Conservation (phyloP, 2,113 vertebrate species). For the Chamaea fasciata region DNA sequence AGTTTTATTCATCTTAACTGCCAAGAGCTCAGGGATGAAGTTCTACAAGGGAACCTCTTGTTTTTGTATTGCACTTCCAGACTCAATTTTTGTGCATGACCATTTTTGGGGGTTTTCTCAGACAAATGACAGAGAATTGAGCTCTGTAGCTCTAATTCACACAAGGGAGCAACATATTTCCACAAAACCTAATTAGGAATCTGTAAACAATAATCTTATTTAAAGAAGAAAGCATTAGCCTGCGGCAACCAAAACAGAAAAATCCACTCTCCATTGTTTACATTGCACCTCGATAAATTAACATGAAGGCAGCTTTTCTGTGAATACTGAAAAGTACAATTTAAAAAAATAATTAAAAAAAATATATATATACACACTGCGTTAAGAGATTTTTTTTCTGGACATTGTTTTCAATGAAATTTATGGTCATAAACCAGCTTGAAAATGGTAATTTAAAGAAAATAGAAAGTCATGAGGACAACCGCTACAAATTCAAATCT, state of each 20-base stretch:
- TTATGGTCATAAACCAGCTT: neutral
- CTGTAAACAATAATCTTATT: neutral
- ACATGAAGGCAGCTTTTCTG: neutral
- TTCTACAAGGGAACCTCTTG: neutral
- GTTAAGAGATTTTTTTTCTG: neutral
- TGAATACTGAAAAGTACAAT: neutral
- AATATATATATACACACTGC: fast-evolving
- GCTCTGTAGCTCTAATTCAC: neutral
- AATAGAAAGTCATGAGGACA: neutral
- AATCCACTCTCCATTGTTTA: neutral
- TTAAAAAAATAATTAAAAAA: neutral
- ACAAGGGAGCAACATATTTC: neutral
- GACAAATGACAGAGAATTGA: neutral
- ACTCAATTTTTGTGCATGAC: neutral
- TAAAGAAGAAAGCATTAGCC: neutral
- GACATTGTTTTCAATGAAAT: neutral
- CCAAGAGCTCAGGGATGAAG: neutral
- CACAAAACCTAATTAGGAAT: neutral
- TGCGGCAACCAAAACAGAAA: neutral
- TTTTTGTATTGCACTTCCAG: neutral
- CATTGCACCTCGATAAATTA: neutral
- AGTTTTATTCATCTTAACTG: neutral
- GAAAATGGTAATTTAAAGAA: neutral
- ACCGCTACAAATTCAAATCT: neutral
- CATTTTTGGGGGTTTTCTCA: neutral